Percentiles rank a stretch among this genome's conserved stretches.
Conservation (phyloP, 2,797 vertebrate species). For the Syndactyla subalaris region DNA sequence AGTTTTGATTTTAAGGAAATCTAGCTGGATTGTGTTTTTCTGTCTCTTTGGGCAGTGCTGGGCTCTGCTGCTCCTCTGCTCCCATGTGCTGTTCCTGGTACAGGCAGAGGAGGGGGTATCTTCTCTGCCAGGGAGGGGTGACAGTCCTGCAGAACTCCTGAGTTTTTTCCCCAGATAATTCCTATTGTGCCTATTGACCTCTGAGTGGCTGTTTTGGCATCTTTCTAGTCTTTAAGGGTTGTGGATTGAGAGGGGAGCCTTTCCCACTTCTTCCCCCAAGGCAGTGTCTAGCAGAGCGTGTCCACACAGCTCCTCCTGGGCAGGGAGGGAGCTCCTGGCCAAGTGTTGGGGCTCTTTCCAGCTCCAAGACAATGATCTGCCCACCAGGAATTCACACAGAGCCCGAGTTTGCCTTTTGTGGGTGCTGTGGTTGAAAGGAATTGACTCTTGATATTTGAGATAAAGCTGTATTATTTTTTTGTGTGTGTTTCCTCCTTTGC, state of each 20-base stretch:
- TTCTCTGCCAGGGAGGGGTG: neutral
- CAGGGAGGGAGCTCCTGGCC: neutral
- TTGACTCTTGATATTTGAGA: neutral
- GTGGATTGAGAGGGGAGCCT: neutral
- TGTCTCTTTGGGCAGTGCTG: rapidly evolving
- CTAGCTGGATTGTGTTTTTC: rapidly evolving
- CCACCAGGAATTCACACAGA: neutral
- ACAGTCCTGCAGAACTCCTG: neutral
- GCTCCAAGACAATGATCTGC: neutral
- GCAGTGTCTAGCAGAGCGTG: neutral
- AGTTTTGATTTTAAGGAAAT: neutral
- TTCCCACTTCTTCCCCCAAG: neutral
- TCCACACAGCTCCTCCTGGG: neutral
- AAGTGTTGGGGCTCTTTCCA: neutral
- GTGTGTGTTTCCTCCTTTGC: neutral
- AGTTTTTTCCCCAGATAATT: neutral
- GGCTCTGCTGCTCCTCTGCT: neutral
- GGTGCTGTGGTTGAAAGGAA: neutral
- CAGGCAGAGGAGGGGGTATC: neutral
- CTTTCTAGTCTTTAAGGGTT: neutral
- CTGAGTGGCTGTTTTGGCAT: neutral
- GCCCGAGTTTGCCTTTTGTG: neutral
- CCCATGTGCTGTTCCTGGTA: neutral
- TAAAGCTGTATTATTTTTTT: neutral
- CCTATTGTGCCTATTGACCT: neutral